Evolutionary conservation across 2,888 invertebrate species (phyloP), one percentile per base, ranked within the genome.

Genomic region (Drosophila barbarae): DNA sequence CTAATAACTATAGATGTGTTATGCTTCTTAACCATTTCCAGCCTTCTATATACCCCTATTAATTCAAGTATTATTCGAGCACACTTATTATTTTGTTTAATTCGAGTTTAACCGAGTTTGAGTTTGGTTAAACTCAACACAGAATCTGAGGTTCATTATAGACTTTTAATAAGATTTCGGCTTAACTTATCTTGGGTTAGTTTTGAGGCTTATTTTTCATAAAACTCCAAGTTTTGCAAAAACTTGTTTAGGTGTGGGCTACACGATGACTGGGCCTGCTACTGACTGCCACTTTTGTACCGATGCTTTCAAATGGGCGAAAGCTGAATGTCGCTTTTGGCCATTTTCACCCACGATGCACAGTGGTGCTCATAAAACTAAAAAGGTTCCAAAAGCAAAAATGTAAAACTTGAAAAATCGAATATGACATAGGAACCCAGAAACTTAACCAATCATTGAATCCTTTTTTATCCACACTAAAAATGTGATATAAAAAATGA

Each of bases 261-360:
- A 21, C 10, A 28, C 10, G 34, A 12, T 56, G 28, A 10, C 56
- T 51, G 30, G 23, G 44, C 35, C 67, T 52, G 49, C 68, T 46
- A 49, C 49, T 38, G 42, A 23, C 65, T 36, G 47, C 47, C 41
- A 38, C 69, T 56, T 63, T 56, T 63, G 58, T 47, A 63, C 49
- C 44, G 54, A 59, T 67, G 69, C 35, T 51, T 60, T 64, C 49
- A 79, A 84, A 80, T 79, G 80, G 83, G 85, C 83, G 80, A 81
- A 81, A 81, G 80, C 79, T 78, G 77, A 74, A 79, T 84, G 85
- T 69, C 77, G 69, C 76, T 72, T 72, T 77, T 74, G 59, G 77
- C 71, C 74, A 79, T 84, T 80, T 80, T 82, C 80, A 84, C 85
- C 80, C 80, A 84, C 58, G 66, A 44, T 34, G 8, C 12, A 46